Base-by-base conservation (phyloP, 2,113 vertebrate species). In the Benitochromis conjunctus region DNA sequence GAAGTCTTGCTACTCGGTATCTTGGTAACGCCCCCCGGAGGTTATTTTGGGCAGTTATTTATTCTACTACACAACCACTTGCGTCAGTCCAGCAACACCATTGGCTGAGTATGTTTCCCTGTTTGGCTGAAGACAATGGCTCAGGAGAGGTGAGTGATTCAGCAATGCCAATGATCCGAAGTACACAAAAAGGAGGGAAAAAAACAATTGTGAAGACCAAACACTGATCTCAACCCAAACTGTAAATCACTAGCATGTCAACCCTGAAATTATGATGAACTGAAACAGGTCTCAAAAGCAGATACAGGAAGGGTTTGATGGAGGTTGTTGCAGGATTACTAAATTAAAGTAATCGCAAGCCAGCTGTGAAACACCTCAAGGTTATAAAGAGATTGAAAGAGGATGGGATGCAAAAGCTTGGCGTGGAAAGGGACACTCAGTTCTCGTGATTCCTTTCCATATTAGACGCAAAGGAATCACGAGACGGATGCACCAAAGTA, bases 331-430 rank as follows among this genome's bases (percentile, higher is more conserved):
- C 26, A 76, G 43, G 6, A 0, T 31, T 51, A 48, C 3, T 26
- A 71, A 46, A 48, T 48, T 0, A 0, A 46, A 74, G 66, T 26
- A 26, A 26, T 54, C 4, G 26, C 78, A 16, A 79, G 57, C 55
- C 77, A 80, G 34, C 62, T 24, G 79, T 24, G 79, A 82, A 90
- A 82, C 80, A 54, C 56, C 79, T 82, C 86, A 78, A 83, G 84
- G 76, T 88, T 74, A 34, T 71, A 55, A 83, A 82, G 26, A 57
- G 66, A 54, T 54, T 43, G 29, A 77, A 78, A 80, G 86, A 88
- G 88, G 89, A 66, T 86, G 90, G 76, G 89, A 66, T 84, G 60
- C 78, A 71, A 82, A 48, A 53, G n/a, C n/a, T 2, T 80, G 51
- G 24, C 11, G 11, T 57, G 31, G 60, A 85, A 66, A 58, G 18